Base-by-base conservation (phyloP, 2,113 vertebrate species). In the Haplotaxodon microlepis region DNA sequence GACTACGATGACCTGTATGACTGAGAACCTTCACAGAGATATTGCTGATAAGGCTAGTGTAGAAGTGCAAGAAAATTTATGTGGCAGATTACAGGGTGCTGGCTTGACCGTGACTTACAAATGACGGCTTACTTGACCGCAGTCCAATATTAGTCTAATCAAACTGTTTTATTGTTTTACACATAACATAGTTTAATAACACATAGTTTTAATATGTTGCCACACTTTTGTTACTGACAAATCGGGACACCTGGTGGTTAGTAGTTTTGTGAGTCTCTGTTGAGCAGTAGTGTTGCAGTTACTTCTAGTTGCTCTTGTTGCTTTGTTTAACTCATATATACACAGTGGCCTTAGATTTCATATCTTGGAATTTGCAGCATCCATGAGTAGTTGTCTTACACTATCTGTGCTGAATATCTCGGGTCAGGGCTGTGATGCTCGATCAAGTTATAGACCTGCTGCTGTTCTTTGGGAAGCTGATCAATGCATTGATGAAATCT, bases 251-350 rank as follows among this genome's bases (percentile, higher is more conserved):
- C 27, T 59, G 13, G 56, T 57, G 92, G 92, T 90, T 6, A 1
- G 86, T 88, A 12, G 66, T 13, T 56, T 76, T 14, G 88, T 95
- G 94, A 95, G 93, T 96, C 82, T 82, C 31, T 86, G 47, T 86
- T 50, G 12, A 45, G 12, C 29, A 13, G 6, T 93, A 57, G 82
- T 16, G 17, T 91, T 90, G 92, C 16, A 45, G 85, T 40, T 90
- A 21, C 10, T 57, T 76, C 82, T 89, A 66, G 85, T 66, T 12
- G 24, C 42, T 87, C 24, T 59, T 9, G 61, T 24, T 59, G 29
- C 24, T 21, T 36, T 6, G 24, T 51, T 16, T 80, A n/a, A 14
- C 56, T 59, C 56, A 29, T 59, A 24, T 7, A 59, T 59, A 59
- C 56, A 29, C 56, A 29, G 56, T 59, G 56, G 56, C 56, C 56